Conservation (phyloP, 2,888 invertebrate species). For the Craniophora ligustri region DNA sequence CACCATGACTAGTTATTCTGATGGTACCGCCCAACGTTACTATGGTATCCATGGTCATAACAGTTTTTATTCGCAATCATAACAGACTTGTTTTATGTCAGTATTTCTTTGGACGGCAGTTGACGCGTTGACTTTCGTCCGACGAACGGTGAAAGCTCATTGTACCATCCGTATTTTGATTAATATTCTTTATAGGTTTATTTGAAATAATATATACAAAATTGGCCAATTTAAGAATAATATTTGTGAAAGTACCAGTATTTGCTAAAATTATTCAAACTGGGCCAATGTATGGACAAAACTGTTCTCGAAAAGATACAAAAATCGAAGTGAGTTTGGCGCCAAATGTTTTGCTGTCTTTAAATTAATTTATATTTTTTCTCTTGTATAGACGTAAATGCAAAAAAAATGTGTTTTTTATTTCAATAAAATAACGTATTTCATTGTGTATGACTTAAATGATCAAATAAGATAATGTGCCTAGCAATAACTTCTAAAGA, state of each 20-base stretch:
- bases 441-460: too few species aligned
- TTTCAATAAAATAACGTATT: too few species aligned
- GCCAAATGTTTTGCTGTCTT: not conserved
- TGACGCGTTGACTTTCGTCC: conserved; percentile 33
- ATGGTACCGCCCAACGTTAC: conserved; percentile 67
- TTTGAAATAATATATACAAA: conserved; percentile 6
- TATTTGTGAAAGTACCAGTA: conserved; percentile 21
- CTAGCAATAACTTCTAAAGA: too few species aligned
- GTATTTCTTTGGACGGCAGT: conserved; percentile 46
- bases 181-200: conserved; percentile 1
- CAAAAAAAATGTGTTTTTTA: too few species aligned
- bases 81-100: conserved; percentile 64
- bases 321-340: conserved; percentile 73
- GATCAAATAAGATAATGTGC: too few species aligned
- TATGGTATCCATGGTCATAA: conserved; percentile 76
- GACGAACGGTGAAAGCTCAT: conserved; percentile 18
- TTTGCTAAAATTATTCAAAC: conserved; percentile 71
- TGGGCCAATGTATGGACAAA: conserved; percentile 91
- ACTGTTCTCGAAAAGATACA: conserved; percentile 81
- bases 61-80: conserved; percentile 61
- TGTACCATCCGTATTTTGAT: conserved; percentile 1
- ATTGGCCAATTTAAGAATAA: conserved; percentile 1
- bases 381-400: too few species aligned
- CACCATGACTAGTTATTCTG: conserved; percentile 64
- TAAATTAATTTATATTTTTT: too few species aligned